phyloP scores from a whole-genome alignment of 2,797 vertebrate species.

The Crossoptilon crossoptilon region DNA sequence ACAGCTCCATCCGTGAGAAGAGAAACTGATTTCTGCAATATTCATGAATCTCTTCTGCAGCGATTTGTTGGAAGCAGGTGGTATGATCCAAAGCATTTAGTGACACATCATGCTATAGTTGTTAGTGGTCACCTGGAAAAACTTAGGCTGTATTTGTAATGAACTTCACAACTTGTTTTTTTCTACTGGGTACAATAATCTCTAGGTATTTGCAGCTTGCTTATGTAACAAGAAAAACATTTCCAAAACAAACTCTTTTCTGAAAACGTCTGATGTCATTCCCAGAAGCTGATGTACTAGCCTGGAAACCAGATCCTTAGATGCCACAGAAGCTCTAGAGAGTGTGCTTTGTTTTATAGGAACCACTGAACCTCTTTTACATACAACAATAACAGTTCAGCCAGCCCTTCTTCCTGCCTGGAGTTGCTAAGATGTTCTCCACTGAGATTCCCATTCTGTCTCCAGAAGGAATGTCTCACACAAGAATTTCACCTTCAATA shows the following conservation, averaged over 20 bases:
- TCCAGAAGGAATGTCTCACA: background rate
- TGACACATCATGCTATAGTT: background rate
- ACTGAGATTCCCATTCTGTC: background rate
- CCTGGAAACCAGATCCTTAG: slow-evolving; percentile 32
- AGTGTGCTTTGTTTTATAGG: background rate
- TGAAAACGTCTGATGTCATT: slow-evolving; percentile 70
- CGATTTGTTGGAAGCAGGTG: background rate
- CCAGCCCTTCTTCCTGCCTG: background rate
- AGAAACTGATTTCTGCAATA: background rate
- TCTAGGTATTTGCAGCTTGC: background rate
- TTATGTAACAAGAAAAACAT: slow-evolving; percentile 54
- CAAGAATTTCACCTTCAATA: background rate
- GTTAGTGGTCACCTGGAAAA: slow-evolving; percentile 29
- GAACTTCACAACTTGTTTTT: slow-evolving; percentile 33
- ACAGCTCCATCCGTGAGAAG: background rate
- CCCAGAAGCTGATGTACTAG: slow-evolving; percentile 31
- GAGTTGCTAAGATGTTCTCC: background rate
- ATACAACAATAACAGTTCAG: background rate
- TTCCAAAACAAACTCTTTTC: slow-evolving; percentile 59
- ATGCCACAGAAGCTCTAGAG: background rate
- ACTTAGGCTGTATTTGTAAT: slow-evolving; percentile 1
- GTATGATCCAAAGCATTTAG: background rate
- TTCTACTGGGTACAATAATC: slow-evolving; percentile 31
- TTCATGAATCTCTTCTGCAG: background rate
- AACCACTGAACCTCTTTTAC: background rate